Base-by-base conservation (phyloP, 2,113 vertebrate genomes). In the Motacilla tschutschensis region DNA sequence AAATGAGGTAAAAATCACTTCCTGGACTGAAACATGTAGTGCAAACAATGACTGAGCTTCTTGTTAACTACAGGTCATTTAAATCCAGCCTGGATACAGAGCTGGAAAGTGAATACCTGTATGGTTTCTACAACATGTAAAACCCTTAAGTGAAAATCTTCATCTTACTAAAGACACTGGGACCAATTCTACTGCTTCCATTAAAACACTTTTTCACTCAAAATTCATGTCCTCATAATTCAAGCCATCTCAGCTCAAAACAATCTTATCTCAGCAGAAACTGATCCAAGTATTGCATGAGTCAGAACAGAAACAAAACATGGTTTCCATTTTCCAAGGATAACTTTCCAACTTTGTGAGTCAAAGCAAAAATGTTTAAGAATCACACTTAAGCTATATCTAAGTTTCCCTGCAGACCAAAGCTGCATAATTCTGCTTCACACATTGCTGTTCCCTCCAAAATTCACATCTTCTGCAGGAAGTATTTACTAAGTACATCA, bases 1-100 rank as follows among this genome's bases (percentile, higher is more conserved):
- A 96, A 94, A 94, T 58, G 85, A 96, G 79, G 91, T 89, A 92
- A 94, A 97, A 97, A 96, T 96, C 94, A 83, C 94, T 96, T 91
- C 51, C 47, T 83, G 64, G 11, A 17, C 70, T 67, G 73, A 91
- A 90, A 79, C 57, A 66, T 5, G 2, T 1, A 1, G 10, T 25
- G 19, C 43, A 71, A 83, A 64, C 20, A 55, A 10, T 28, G 78
- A 46, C 54, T 16, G 21, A 91, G 20, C 17, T 63, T 33, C 58
- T 43, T 4, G 5, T 17, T 53, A 82, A 47, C 74, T 18, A 25
- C n/a, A 62, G 38, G 54, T 29, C 20, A 40, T 20, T 78, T 31
- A 47, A 80, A 9, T 43, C 36, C 79, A 65, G 14, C 21, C 22
- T 58, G 57, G 35, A 33, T 18, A 31, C 58, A 57, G 22, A 72